Evolutionary conservation across 2,113 vertebrate genomes (phyloP), one percentile per base, ranked within the genome.

Genomic region (Cryptomyrus ogoouensis): DNA sequence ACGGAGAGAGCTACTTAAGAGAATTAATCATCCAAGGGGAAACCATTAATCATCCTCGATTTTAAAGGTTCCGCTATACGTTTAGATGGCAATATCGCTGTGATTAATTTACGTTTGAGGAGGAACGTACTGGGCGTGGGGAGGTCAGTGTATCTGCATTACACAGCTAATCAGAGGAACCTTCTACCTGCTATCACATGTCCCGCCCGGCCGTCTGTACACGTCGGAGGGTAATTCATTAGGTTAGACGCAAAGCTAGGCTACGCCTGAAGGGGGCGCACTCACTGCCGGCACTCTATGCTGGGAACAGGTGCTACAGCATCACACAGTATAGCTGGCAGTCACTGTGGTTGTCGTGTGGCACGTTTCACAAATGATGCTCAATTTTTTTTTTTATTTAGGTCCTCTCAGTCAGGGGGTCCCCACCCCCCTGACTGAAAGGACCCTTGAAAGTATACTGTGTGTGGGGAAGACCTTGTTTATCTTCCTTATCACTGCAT

Each of bases 1-100:
- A 49, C 4, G 6, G 46, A 89, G 88, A 80, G 66, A 62, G 15
- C 44, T 53, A 80, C 52, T 83, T 89, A 89, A 89, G 70, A 35
- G n/a, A 89, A 83, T 88, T 88, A 88, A 88, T 88, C 87, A 88
- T 88, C 87, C 87, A 88, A 88, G 87, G 58, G 87, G n/a, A 62
- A 85, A 27, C 15, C 80, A 89, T 83, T 89, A 84, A 62, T 89
- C 80, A 85, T 58, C 50, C 21, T 52, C 39, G 24, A 62, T 52
- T 89, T 42, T 88, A 56, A 84, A 89, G 89, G 89, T 85, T 80
- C 39, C 21, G 24, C 35, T 85, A 89, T 46, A 89, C 24, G 66
- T 88, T 88, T 85, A 62, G 52, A 62, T 50, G 56, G 39, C 13
- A 46, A 85, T 89, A 89, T 85, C 50, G 27, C 44, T 49, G 50